Evolutionary conservation across 2,797 vertebrate genomes (phyloP).

Genomic region (Telmatherina bonti): DNA sequence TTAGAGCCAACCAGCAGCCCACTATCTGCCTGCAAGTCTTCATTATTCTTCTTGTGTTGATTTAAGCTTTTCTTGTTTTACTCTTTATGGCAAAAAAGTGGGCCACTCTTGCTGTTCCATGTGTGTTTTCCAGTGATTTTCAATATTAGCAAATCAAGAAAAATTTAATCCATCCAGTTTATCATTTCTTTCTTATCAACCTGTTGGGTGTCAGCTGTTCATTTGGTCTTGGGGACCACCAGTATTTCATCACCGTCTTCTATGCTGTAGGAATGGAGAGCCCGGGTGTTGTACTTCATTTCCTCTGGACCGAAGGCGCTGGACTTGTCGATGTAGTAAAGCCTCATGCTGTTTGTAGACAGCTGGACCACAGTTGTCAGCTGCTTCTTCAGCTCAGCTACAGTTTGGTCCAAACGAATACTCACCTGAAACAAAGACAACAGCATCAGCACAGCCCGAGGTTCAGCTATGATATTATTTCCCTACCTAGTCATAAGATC

Average conservation of each 20-base stretch:
- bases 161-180: constrained; percentile 24
- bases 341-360: constrained; percentile 91
- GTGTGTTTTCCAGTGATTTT: constrained; percentile 27
- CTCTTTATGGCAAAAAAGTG: constrained; percentile 19
- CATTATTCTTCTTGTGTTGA: constrained; percentile 9
- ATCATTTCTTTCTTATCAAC: constrained; percentile 18
- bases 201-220: constrained; percentile 21
- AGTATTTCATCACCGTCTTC: constrained; percentile 95
- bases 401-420: constrained; percentile 96
- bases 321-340: constrained; percentile 93
- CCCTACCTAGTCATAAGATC: not conserved
- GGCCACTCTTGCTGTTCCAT: constrained; percentile 20
- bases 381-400: constrained; percentile 94
- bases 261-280: constrained; percentile 95
- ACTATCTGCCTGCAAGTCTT: constrained; percentile 22
- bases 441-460: not conserved
- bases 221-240: constrained; percentile 91
- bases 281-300: constrained; percentile 93
- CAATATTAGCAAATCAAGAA: constrained; percentile 46
- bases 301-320: constrained; percentile 93
- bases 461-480: not conserved
- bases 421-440: constrained; percentile 74
- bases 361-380: constrained; percentile 91
- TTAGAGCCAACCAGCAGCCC: constrained; percentile 36
- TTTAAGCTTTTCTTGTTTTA: constrained; percentile 11